Evolutionary conservation across 2,113 vertebrate species (phyloP).

Genomic region (Lepus americanus): DNA sequence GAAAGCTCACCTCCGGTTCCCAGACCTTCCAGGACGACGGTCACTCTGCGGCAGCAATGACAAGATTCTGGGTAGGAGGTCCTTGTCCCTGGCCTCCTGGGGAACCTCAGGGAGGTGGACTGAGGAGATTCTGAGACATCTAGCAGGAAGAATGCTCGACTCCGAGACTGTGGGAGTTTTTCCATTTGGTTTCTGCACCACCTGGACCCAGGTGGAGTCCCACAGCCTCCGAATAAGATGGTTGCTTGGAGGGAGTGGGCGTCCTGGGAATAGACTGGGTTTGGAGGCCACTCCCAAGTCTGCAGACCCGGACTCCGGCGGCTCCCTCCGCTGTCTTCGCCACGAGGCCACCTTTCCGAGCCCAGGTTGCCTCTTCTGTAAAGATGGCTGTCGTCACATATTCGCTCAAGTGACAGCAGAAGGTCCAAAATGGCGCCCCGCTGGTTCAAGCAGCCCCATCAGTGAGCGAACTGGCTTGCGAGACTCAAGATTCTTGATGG

Average conservation of each 20-base stretch:
- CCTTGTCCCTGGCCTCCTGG: background rate
- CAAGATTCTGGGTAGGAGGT: background rate
- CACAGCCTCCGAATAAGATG: too few relatives aligned
- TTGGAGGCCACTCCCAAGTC: background rate
- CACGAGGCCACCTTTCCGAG: background rate
- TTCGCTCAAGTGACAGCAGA: background rate
- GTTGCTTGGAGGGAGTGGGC: background rate
- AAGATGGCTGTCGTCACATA: background rate
- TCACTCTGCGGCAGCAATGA: background rate
- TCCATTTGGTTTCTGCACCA: background rate
- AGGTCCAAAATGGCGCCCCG: background rate
- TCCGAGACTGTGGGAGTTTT: background rate
- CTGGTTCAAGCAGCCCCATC: background rate
- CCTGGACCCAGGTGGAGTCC: background rate
- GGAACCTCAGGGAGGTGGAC: accelerated
- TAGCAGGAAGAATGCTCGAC: background rate
- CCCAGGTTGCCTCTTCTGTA: background rate
- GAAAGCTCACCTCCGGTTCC: background rate
- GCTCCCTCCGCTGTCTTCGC: background rate
- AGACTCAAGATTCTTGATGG: background rate
- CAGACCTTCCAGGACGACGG: background rate
- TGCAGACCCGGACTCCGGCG: background rate
- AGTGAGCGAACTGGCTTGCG: background rate
- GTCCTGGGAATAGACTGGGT: background rate
- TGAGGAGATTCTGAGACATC: background rate